These are phyloP conservation scores for Andricus grossulariae DNA, from an alignment of 1,140 invertebrate genomes.

Conservation along the genomic window DNA sequence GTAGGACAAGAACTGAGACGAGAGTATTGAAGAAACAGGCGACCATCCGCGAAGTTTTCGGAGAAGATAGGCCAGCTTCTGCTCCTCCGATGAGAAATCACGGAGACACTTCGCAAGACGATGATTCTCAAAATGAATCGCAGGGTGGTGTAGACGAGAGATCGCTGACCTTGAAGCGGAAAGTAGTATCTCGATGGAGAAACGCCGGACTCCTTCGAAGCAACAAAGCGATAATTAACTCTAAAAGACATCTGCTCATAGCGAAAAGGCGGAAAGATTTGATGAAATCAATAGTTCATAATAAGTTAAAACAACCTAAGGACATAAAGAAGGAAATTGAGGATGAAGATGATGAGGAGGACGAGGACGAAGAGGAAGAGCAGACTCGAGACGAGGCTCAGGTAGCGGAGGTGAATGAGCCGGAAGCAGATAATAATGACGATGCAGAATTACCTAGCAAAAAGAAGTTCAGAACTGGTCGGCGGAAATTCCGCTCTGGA, in stretches of 20 bases:
- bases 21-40: slow-evolving; percentile 84
- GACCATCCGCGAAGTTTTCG: slow-evolving; percentile 87
- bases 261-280: slow-evolving; percentile 78
- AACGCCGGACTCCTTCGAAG: slow-evolving; percentile 78
- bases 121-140: slow-evolving; percentile 70
- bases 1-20: slow-evolving; percentile 86
- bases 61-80: slow-evolving; percentile 82
- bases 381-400: slow-evolving; percentile 68
- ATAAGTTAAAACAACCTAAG: slow-evolving; percentile 70
- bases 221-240: slow-evolving; percentile 76
- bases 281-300: slow-evolving; percentile 75
- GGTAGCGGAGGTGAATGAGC: slow-evolving; percentile 59
- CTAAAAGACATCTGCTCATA: slow-evolving; percentile 76
- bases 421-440: slow-evolving; percentile 59
- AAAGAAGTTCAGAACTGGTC: slow-evolving; percentile 76
- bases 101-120: slow-evolving; percentile 68
- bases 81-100: slow-evolving; percentile 77
- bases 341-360: slow-evolving; percentile 59
- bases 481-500: slow-evolving; percentile 83
- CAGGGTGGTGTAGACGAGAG: slow-evolving; percentile 54
- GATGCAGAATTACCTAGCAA: slow-evolving; percentile 61
- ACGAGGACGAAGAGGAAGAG: slow-evolving; percentile 66
- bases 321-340: slow-evolving; percentile 62
- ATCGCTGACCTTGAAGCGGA: slow-evolving; percentile 66
- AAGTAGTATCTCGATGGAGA: slow-evolving; percentile 77